Conservation (phyloP, 64 coral and sea anemone species). For the Anthopleura sola region DNA sequence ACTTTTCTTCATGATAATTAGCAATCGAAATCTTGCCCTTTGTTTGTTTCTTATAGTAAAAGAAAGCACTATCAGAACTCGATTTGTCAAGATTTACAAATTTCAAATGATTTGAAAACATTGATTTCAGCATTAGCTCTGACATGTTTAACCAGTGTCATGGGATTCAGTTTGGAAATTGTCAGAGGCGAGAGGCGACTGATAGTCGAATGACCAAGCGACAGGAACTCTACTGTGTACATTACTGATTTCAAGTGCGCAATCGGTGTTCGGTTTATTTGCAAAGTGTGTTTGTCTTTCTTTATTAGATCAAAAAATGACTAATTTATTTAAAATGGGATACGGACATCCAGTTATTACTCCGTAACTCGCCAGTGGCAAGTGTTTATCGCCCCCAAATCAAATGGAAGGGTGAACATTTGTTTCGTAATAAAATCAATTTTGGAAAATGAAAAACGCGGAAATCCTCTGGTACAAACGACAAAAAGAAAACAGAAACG, state of each 20-base stretch:
- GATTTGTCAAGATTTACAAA: neutral
- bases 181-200: neutral
- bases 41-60: conserved; percentile 1
- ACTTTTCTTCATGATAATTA: neutral
- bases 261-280: neutral
- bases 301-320: neutral
- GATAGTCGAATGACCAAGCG: neutral
- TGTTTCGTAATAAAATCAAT: too few species aligned
- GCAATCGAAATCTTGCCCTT: neutral
- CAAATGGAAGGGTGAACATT: too few species aligned
- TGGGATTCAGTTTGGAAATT: neutral
- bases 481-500: too few species aligned
- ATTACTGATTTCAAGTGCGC: neutral
- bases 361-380: too few species aligned
- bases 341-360: neutral
- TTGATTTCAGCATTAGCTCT: neutral
- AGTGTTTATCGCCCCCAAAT: too few species aligned
- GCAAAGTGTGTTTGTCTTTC: neutral
- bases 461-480: neutral
- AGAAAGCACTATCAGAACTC: neutral
- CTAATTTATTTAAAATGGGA: neutral
- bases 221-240: neutral
- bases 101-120: neutral
- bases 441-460: neutral
- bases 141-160: neutral